Conservation (phyloP, 2,888 invertebrate genomes). For the Drosophila mettleri region DNA sequence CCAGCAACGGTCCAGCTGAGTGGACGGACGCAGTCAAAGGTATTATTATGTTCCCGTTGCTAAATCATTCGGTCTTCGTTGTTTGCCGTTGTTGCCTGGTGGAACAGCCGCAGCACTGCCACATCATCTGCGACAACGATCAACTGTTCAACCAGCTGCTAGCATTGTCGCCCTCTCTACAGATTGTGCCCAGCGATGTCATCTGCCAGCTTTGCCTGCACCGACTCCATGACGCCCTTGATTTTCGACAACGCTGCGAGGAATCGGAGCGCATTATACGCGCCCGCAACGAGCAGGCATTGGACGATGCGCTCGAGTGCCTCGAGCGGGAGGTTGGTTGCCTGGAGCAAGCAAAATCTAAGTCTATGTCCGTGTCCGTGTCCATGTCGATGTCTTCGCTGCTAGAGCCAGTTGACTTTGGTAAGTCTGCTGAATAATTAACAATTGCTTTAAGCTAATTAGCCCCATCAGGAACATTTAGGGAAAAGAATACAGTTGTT, state of each 20-base stretch:
- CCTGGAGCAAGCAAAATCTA: constrained; percentile 41
- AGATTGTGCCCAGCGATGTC: constrained; percentile 63
- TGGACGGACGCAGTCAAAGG: constrained; percentile 41
- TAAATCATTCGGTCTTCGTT: constrained; percentile 45
- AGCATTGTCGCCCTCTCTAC: constrained; percentile 57
- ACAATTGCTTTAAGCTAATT: neutral
- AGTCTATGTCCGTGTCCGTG: constrained; percentile 3
- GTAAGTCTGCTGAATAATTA: constrained; percentile 34
- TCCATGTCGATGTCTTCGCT: neutral
- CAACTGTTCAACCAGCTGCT: constrained; percentile 63
- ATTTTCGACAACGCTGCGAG: constrained; percentile 71
- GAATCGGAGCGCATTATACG: constrained; percentile 71
- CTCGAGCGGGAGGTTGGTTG: constrained; percentile 66
- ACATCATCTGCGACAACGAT: constrained; percentile 58
- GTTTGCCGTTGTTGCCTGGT: constrained; percentile 79
- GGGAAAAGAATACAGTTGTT: neutral
- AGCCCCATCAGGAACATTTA: neutral
- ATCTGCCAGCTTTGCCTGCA: constrained; percentile 73
- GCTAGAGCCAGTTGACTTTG: constrained; percentile 63
- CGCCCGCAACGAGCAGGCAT: constrained; percentile 63
- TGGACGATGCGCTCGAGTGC: constrained; percentile 71
- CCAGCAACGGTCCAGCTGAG: constrained; percentile 59
- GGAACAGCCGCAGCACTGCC: constrained; percentile 68
- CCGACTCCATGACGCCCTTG: constrained; percentile 66
- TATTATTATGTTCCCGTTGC: constrained; percentile 65